These are phyloP conservation scores for Myripristis murdjan DNA, from an alignment of 2,797 vertebrate species.

Conservation along the genomic window DNA sequence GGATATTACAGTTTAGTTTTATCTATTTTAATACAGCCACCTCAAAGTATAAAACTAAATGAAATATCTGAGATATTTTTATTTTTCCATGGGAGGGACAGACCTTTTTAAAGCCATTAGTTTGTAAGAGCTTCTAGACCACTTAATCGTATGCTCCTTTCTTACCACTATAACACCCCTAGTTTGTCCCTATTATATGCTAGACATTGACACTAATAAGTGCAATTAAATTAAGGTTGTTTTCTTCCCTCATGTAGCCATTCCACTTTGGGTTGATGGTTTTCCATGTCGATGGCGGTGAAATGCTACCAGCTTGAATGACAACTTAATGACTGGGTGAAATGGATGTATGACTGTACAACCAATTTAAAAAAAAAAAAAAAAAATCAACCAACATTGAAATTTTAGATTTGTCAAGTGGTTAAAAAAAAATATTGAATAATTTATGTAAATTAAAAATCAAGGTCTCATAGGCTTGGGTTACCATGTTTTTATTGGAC, in stretches of 20 bases:
- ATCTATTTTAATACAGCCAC: slow-evolving; percentile 61
- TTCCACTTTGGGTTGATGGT: slow-evolving; percentile 73
- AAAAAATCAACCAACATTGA: slow-evolving; percentile 52
- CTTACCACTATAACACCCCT: slow-evolving; percentile 69
- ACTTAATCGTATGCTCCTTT: slow-evolving; percentile 67
- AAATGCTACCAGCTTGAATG: slow-evolving; percentile 90
- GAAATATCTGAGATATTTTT: slow-evolving; percentile 37
- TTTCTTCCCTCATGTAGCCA: slow-evolving; percentile 72
- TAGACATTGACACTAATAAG: slow-evolving; percentile 65
- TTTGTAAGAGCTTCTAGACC: slow-evolving; percentile 77
- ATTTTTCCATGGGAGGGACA: slow-evolving; percentile 53
- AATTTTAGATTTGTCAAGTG: slow-evolving; percentile 54
- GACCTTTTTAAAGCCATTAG: slow-evolving; percentile 67
- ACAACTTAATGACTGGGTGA: slow-evolving; percentile 78
- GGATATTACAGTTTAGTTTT: neutral
- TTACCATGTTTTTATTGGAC: slow-evolving; percentile 16
- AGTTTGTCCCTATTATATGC: slow-evolving; percentile 66
- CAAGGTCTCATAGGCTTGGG: slow-evolving; percentile 11
- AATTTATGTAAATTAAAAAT: slow-evolving; percentile 33
- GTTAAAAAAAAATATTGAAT: slow-evolving; percentile 15
- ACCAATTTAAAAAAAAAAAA: slow-evolving; percentile 92
- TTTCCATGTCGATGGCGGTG: slow-evolving; percentile 91
- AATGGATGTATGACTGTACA: slow-evolving; percentile 95
- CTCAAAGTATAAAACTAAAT: slow-evolving; percentile 27
- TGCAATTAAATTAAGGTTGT: slow-evolving; percentile 52